A percentile compares a stretch with the other conserved stretches of the same genome.
These are phyloP conservation scores for Chesias legatella DNA, from an alignment of 2,888 invertebrate genomes.

Conservation along the genomic window DNA sequence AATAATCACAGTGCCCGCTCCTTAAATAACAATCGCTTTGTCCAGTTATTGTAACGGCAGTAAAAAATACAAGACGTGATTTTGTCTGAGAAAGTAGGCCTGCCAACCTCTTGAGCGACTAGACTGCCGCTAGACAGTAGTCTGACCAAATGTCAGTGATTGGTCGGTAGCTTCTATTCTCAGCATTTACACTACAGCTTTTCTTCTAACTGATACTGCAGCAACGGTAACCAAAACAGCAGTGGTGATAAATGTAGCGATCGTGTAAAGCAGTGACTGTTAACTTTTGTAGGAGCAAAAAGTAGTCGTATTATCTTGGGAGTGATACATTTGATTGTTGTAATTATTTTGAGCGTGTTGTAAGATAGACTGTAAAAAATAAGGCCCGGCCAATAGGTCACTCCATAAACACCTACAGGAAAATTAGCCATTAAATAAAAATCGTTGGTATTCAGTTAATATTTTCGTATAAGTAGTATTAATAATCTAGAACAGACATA, in stretches of 20 bases:
- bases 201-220: neutral
- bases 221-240: neutral
- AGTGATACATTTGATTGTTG: slow-evolving; percentile 15
- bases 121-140: slow-evolving; percentile 66
- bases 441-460: too few relatives aligned
- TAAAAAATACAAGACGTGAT: slow-evolving; percentile 57
- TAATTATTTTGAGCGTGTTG: slow-evolving; percentile 17
- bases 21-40: slow-evolving; percentile 55
- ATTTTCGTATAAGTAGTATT: too few relatives aligned
- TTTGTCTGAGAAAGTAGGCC: slow-evolving; percentile 67
- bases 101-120: slow-evolving; percentile 63
- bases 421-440: too few relatives aligned
- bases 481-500: too few relatives aligned
- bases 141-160: slow-evolving; percentile 20
- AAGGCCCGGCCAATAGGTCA: neutral
- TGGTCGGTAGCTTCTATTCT: too few relatives aligned
- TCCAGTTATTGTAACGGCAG: slow-evolving; percentile 58
- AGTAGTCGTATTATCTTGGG: slow-evolving; percentile 13
- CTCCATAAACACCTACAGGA: neutral
- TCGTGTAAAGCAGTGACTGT: slow-evolving; percentile 8
- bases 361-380: neutral
- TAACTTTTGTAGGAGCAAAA: slow-evolving; percentile 18
- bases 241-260: slow-evolving; percentile 3
- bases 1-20: slow-evolving; percentile 58
- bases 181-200: slow-evolving; percentile 31